Conservation (phyloP, 2,888 invertebrate genomes). For the Kuschelorhynchus macadamiae region DNA sequence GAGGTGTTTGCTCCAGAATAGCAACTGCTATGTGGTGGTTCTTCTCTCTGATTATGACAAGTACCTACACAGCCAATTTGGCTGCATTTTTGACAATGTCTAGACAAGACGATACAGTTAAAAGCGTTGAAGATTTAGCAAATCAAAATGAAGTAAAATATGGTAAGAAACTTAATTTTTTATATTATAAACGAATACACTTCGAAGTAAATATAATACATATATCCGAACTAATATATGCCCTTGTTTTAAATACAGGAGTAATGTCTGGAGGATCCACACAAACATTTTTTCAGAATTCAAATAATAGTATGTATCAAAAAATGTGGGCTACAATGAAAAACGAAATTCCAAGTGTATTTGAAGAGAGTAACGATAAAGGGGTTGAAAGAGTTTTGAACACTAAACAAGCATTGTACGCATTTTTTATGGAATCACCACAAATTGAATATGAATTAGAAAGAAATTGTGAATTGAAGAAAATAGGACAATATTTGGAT, state of each 20-base stretch:
- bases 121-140: slow-evolving; percentile 91
- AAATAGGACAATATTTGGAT: slow-evolving; percentile 86
- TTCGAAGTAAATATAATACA: neutral
- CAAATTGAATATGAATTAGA: slow-evolving; percentile 93
- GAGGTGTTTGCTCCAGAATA: slow-evolving; percentile 91
- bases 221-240: too few species aligned
- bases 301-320: slow-evolving; percentile 57
- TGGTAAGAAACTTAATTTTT: slow-evolving; percentile 72
- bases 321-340: slow-evolving; percentile 76
- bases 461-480: slow-evolving; percentile 86
- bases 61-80: slow-evolving; percentile 95
- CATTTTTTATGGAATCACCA: slow-evolving; percentile 97
- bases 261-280: slow-evolving; percentile 88
- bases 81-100: slow-evolving; percentile 94
- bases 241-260: slow-evolving; percentile 17
- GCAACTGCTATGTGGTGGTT: slow-evolving; percentile 95
- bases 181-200: neutral
- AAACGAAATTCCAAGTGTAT: slow-evolving; percentile 84
- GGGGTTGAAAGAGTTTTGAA: slow-evolving; percentile 83
- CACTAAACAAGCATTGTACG: slow-evolving; percentile 85
- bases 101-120: slow-evolving; percentile 89
- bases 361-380: slow-evolving; percentile 78
- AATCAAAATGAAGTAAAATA: slow-evolving; percentile 97
- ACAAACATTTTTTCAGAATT: slow-evolving; percentile 87
- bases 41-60: slow-evolving; percentile 89